phyloP scores from a whole-genome alignment of 2,113 vertebrate species.

The Podocnemis expansa region DNA sequence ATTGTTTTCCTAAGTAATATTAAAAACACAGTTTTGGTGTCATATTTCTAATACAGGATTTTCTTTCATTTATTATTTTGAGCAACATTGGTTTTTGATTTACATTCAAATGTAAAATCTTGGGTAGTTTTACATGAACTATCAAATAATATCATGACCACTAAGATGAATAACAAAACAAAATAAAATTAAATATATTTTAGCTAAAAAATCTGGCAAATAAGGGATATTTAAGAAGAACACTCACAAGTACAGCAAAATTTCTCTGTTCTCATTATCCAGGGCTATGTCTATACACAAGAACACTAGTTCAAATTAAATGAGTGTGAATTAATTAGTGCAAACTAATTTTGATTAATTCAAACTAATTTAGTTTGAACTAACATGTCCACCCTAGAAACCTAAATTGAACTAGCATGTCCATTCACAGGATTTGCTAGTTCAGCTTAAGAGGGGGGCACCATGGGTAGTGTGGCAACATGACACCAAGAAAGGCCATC shows the following conservation, averaged over 20 bases:
- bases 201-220: neutral
- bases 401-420: no score
- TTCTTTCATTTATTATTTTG: neutral
- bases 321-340: no score
- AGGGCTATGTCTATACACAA: no score
- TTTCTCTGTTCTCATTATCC: neutral
- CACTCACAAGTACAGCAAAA: neutral
- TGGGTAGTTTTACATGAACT: neutral
- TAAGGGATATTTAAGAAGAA: neutral
- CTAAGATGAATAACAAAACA: neutral
- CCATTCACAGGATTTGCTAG: no score
- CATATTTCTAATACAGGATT: neutral
- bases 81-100: neutral
- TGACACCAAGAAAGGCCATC: no score
- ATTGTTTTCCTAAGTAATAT: neutral
- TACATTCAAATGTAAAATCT: neutral
- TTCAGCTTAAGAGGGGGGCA: no score
- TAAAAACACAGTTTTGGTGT: neutral
- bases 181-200: neutral
- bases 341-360: no score
- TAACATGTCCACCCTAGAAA: no score
- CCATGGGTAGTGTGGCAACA: no score
- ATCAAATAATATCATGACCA: neutral
- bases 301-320: no score
- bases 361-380: no score